phyloP scores from a whole-genome alignment of 2,888 invertebrate genomes.

The Nesidiocoris tenuis region DNA sequence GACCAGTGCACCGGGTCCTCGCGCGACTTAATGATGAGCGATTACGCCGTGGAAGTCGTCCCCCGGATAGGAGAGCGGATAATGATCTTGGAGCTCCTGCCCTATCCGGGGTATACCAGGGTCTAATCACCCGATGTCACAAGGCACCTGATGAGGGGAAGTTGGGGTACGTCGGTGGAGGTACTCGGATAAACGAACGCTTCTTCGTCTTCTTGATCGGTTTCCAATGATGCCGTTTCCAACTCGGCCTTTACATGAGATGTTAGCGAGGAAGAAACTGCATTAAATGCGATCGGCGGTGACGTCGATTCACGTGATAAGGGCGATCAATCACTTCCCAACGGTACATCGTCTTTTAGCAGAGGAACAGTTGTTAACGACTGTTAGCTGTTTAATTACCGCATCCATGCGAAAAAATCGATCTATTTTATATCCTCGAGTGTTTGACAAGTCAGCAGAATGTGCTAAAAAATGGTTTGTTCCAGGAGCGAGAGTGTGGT shows the following conservation, averaged over 20 bases:
- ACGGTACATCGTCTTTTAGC: not conserved
- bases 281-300: not conserved
- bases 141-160: not conserved
- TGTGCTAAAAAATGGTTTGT: too few relatives aligned
- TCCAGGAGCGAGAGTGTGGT: too few relatives aligned
- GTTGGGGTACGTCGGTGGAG: not conserved
- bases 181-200: not conserved
- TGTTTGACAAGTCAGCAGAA: too few relatives aligned
- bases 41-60: conserved; percentile 11
- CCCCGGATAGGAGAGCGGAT: not conserved
- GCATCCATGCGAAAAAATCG: not conserved
- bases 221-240: not conserved
- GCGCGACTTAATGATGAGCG: conserved; percentile 28
- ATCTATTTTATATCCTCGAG: too few relatives aligned
- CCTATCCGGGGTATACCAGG: not conserved
- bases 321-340: not conserved
- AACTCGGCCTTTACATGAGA: not conserved
- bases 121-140: not conserved
- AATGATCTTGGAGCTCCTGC: not conserved
- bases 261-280: not conserved
- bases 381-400: too few relatives aligned
- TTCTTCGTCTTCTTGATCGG: not conserved
- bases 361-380: not conserved
- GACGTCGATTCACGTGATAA: not conserved
- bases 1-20: not conserved